Conservation (phyloP, 1,140 invertebrate species). For the Ectropis grisescens region DNA sequence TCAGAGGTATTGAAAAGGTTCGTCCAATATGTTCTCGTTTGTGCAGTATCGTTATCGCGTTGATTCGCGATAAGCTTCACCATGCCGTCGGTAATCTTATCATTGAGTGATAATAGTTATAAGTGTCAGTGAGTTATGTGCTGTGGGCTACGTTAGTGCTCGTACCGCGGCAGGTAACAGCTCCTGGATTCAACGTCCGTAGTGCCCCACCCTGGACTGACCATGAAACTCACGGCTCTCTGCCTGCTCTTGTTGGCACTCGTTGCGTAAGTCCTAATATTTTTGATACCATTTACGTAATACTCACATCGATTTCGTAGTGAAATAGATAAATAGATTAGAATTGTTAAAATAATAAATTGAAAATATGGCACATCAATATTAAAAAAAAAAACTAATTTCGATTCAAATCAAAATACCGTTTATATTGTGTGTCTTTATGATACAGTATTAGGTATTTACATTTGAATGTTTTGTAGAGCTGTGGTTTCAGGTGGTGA, state of each 20-base stretch:
- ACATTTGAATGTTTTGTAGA: too few relatives aligned
- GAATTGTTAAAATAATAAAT: too few relatives aligned
- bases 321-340: too few relatives aligned
- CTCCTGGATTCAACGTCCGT: conserved; percentile 26
- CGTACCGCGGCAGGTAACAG: conserved; percentile 35
- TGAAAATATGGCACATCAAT: too few relatives aligned
- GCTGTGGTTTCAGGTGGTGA: too few relatives aligned
- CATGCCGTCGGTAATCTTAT: conserved; percentile 62
- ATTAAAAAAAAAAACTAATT: too few relatives aligned
- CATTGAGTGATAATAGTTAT: conserved; percentile 64
- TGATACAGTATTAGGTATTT: too few relatives aligned
- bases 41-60: conserved; percentile 48
- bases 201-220: conserved; percentile 21
- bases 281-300: too few relatives aligned
- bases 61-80: conserved; percentile 62
- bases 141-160: conserved; percentile 38
- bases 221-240: conserved; percentile 36
- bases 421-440: too few relatives aligned
- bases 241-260: conserved; percentile 28
- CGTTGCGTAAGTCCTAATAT: conserved; percentile 36
- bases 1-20: conserved; percentile 31
- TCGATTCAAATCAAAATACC: too few relatives aligned
- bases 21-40: conserved; percentile 41
- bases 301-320: too few relatives aligned
- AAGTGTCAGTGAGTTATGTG: conserved; percentile 65